Base-by-base conservation (phyloP, 2,113 vertebrate species). In the Sula dactylatra region DNA sequence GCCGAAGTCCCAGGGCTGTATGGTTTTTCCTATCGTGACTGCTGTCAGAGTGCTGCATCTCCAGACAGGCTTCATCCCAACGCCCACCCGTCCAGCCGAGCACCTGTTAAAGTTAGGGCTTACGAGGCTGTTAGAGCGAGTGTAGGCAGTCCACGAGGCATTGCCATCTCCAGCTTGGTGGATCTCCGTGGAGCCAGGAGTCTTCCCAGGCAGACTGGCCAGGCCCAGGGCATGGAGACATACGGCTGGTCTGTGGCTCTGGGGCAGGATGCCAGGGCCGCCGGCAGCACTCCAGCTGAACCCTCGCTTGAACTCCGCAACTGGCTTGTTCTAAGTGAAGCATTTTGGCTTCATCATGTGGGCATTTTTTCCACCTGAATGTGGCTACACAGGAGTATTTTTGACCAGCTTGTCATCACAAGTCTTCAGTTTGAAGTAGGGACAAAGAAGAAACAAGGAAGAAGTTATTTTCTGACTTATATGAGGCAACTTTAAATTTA, bases 31-130 rank as follows among this genome's bases (percentile, higher is more conserved):
- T 21, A 5, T 25, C 2, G 1, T 14, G 65, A 6, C 47, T 55
- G 38, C 32, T 0, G 0, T 31, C 62, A 61, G 26, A 52, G 12
- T 4, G 16, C 65, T 62, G n/a, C 74, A 45, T 16, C 73, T 62
- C 78, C 0, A 0, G 45, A 13, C 31, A 61, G 36, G 64, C 49
- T 73, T 54, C 78, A 69, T 31, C 72, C 85, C 69, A 69, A 15
- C 0, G 0, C 64, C n/a, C 13, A 40, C 44, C 69, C 69, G 21
- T 29, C 9, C n/a, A 27, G n/a, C 38, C 0, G 0, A 42, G 67
- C 0, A 0, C 22, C 36, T 73, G 16, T 31, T 34, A 25, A 29
- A 73, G 45, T 64, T 56, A 40, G 32, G 55, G 26, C 32, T 73
- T 65, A 47, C 0, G 0, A 52, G 49, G 72, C 47, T 44, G 61